Percentiles rank a stretch among this genome's conserved stretches.
phyloP scores from a whole-genome alignment of 2,888 invertebrate species.

The Scrobipalpa atriplicella region DNA sequence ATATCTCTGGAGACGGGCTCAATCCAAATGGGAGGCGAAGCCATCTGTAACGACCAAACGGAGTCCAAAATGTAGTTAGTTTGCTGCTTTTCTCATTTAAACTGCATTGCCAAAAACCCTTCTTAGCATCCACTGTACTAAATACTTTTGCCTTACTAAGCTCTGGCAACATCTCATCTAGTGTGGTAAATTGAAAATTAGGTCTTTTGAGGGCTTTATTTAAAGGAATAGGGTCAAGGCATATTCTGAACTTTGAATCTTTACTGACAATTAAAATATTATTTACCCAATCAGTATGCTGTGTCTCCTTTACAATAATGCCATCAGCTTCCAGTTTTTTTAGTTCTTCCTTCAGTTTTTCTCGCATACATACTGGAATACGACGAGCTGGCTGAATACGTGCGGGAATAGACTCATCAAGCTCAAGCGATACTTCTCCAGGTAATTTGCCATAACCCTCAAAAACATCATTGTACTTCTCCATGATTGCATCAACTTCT shows the following conservation, averaged over 20 bases:
- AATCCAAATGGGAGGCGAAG: too few species aligned
- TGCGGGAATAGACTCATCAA: slow-evolving; percentile 25
- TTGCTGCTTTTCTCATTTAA: too few species aligned
- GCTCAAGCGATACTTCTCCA: slow-evolving; percentile 26
- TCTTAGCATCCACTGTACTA: slow-evolving; percentile 30
- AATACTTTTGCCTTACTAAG: slow-evolving; percentile 31
- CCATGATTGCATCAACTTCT: too few species aligned
- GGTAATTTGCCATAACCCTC: slow-evolving; percentile 28
- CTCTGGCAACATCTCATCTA: slow-evolving; percentile 32
- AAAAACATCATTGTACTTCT: slow-evolving; percentile 30
- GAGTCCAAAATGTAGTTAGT: too few species aligned
- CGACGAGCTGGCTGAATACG: slow-evolving; percentile 19
- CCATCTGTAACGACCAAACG: too few species aligned
- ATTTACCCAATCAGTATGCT: slow-evolving; percentile 30
- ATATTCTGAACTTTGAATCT: slow-evolving; percentile 28
- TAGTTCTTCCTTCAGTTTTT: too few species aligned
- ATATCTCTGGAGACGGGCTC: too few species aligned
- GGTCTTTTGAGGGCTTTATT: slow-evolving; percentile 34
- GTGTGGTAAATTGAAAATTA: slow-evolving; percentile 32
- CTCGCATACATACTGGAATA: too few species aligned
- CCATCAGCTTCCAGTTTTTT: slow-evolving; percentile 14
- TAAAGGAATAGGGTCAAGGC: slow-evolving; percentile 34
- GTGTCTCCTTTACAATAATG: slow-evolving; percentile 24
- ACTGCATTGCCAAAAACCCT: slow-evolving; percentile 29
- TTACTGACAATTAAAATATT: slow-evolving; percentile 27